Conservation (phyloP, 2,888 invertebrate genomes). For the Cantharis lateralis region DNA sequence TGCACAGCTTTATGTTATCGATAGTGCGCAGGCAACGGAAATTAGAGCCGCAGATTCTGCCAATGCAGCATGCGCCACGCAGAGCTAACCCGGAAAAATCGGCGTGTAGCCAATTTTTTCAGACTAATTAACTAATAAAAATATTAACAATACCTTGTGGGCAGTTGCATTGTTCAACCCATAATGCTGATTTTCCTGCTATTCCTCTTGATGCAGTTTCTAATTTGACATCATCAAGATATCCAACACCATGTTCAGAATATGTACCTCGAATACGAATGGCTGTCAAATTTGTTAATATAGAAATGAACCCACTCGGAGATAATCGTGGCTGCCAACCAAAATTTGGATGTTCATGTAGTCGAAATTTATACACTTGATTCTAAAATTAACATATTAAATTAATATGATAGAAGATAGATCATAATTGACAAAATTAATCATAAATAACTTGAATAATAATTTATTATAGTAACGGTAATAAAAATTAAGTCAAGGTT, state of each 20-base stretch:
- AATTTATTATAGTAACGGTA: too few relatives aligned
- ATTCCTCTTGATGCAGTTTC: conserved; percentile 86
- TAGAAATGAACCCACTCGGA: conserved; percentile 87
- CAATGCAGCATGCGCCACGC: too few relatives aligned
- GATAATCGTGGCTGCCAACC: conserved; percentile 93
- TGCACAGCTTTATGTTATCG: too few relatives aligned
- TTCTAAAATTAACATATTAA: conserved; percentile 52
- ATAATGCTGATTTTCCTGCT: conserved; percentile 79
- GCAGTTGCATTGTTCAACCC: conserved; percentile 95
- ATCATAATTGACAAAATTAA: too few relatives aligned
- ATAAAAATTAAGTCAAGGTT: too few relatives aligned
- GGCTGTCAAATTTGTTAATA: conserved; percentile 91
- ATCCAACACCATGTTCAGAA: conserved; percentile 81
- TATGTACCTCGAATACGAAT: conserved; percentile 94
- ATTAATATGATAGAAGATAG: too few relatives aligned
- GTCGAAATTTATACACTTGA: conserved; percentile 81
- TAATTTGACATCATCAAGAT: conserved; percentile 85
- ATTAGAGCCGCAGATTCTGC: too few relatives aligned
- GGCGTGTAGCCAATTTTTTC: too few relatives aligned
- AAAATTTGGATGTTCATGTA: conserved; percentile 90
- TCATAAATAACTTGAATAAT: too few relatives aligned
- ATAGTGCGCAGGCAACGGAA: too few relatives aligned
- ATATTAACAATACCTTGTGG: conserved; percentile 63
- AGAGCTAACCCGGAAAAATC: too few relatives aligned
- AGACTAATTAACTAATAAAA: neutral